Conservation (phyloP, 2,888 invertebrate species). For the Beris chalybata region DNA sequence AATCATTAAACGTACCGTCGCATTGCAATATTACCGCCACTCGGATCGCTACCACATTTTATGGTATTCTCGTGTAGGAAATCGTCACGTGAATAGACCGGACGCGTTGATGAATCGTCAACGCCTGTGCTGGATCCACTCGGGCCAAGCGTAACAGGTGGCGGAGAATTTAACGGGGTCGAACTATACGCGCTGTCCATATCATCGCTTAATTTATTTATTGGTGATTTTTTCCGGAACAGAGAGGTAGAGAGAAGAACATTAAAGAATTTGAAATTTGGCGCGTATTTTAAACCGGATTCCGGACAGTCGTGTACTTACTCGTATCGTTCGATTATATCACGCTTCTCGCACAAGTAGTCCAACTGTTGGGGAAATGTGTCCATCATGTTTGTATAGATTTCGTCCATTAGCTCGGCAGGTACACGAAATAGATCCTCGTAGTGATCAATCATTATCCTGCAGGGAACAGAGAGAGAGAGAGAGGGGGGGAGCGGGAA, state of each 20-base stretch:
- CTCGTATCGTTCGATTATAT: conserved; percentile 41
- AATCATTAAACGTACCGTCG: conserved; percentile 33
- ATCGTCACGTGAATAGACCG: conserved; percentile 72
- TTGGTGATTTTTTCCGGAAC: too few relatives aligned
- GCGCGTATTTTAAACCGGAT: too few relatives aligned
- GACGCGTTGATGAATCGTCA: neutral
- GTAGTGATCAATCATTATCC: conserved; percentile 71
- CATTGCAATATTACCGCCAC: conserved; percentile 37
- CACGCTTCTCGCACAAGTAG: conserved; percentile 57
- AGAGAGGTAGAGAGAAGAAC: neutral
- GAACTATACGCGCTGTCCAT: conserved; percentile 40
- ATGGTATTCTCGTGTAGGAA: conserved; percentile 73
- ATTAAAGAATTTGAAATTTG: neutral
- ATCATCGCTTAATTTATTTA: conserved; percentile 39
- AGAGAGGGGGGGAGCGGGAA: neutral
- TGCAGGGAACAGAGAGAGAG: too few relatives aligned
- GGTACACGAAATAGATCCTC: conserved; percentile 75
- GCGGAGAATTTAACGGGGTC: conserved; percentile 41
- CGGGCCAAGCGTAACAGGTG: conserved; percentile 22
- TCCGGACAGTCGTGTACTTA: conserved; percentile 13
- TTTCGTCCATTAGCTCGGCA: conserved; percentile 81
- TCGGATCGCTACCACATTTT: conserved; percentile 63
- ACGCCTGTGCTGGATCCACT: neutral
- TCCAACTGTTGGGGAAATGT: conserved; percentile 81
- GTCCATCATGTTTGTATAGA: conserved; percentile 84